Conservation (phyloP, 2,888 invertebrate genomes). For the Sesamia inferens region DNA sequence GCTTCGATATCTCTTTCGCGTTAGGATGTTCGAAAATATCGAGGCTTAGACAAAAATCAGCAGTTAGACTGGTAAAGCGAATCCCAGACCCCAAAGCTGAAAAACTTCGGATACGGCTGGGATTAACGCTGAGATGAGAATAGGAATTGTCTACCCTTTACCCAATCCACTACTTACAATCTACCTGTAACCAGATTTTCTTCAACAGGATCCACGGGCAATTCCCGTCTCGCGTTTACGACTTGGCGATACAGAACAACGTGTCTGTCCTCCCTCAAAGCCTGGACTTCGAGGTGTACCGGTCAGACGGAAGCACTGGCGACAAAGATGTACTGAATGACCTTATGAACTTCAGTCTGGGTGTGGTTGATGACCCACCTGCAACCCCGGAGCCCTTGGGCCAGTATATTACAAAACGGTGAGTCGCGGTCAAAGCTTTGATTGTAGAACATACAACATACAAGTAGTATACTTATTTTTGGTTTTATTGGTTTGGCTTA, state of each 20-base stretch:
- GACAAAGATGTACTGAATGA: constrained; percentile 66
- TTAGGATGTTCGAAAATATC: too few species aligned
- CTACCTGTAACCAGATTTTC: not conserved
- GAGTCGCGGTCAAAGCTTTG: constrained; percentile 21
- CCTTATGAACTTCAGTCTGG: constrained; percentile 63
- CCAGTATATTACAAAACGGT: constrained; percentile 73
- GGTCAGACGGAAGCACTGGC: constrained; percentile 67
- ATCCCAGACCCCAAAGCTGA: too few species aligned
- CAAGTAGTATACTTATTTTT: too few species aligned
- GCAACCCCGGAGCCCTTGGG: constrained; percentile 71
- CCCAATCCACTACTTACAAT: too few species aligned
- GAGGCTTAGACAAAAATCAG: too few species aligned
- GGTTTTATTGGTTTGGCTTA: too few species aligned
- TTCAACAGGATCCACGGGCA: constrained; percentile 81
- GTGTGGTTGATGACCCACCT: constrained; percentile 65
- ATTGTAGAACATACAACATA: not conserved
- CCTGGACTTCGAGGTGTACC: constrained; percentile 64
- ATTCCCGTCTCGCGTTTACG: constrained; percentile 68
- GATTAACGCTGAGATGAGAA: too few species aligned
- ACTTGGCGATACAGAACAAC: constrained; percentile 71
- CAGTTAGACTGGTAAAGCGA: too few species aligned
- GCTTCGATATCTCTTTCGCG: too few species aligned
- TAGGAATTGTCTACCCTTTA: too few species aligned
- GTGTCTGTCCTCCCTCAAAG: constrained; percentile 71
- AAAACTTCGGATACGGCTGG: too few species aligned